A percentile compares a stretch with the other conserved stretches of the same genome.
phyloP scores from a whole-genome alignment of 2,888 invertebrate genomes.

The Zootermopsis nevadensis region DNA sequence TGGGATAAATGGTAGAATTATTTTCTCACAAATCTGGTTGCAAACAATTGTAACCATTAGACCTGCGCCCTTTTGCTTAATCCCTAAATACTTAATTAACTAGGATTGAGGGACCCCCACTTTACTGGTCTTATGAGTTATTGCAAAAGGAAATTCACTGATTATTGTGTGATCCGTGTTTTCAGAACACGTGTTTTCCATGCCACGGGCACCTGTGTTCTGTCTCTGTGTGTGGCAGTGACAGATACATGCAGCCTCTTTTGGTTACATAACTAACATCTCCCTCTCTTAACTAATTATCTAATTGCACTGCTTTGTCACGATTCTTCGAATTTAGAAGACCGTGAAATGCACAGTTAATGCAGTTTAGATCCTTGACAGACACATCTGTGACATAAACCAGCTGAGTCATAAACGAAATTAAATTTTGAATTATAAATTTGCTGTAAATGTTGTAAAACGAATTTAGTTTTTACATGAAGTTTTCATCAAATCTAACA shows the following conservation, averaged over 20 bases:
- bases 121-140: no score
- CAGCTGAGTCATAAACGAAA: no score
- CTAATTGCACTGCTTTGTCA: background rate
- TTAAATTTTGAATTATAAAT: no score
- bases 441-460: no score
- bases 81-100: no score
- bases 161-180: background rate
- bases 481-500: no score
- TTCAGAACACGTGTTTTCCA: background rate
- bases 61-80: no score
- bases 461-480: no score
- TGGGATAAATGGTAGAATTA: no score
- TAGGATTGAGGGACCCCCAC: no score
- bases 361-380: background rate
- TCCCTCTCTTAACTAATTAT: background rate
- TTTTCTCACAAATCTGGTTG: no score
- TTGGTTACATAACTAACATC: background rate
- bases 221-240: background rate
- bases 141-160: background rate
- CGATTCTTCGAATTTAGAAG: background rate
- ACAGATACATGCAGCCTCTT: background rate
- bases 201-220: slow-evolving; percentile 3
- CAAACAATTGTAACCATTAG: no score
- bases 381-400: background rate
- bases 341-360: background rate